Conservation (phyloP, 2,113 vertebrate species). For the Ailuropoda melanoleuca region DNA sequence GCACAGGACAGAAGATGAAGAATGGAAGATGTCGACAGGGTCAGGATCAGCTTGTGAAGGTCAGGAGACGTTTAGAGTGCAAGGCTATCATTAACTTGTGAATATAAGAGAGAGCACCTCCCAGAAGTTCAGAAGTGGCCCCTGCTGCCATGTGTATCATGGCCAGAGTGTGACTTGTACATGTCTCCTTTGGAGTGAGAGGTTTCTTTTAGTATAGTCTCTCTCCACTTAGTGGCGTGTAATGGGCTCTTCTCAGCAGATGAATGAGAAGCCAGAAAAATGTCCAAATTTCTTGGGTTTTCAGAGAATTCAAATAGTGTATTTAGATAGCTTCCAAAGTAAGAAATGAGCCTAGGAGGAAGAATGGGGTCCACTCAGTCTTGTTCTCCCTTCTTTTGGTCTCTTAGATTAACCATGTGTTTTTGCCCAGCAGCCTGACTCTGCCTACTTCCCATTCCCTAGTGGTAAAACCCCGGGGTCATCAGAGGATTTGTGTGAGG, state of each 20-base stretch:
- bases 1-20: background rate
- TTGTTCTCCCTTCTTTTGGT: background rate
- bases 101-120: background rate
- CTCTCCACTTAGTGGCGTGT: background rate
- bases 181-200: background rate
- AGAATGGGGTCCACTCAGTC: background rate
- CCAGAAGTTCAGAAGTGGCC: background rate
- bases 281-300: background rate
- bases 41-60: background rate
- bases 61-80: background rate
- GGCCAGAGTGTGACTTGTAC: background rate
- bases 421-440: background rate
- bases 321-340: background rate
- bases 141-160: background rate
- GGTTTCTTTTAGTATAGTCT: background rate
- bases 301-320: background rate
- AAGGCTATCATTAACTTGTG: background rate
- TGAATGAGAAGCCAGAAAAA: background rate
- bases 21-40: background rate
- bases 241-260: background rate
- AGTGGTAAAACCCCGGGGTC: background rate
- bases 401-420: background rate
- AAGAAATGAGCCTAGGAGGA: conserved; percentile 16
- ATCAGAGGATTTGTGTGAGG: background rate
- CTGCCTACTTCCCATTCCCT: background rate